Evolutionary conservation across 2,797 vertebrate genomes (phyloP), one percentile per base, ranked within the genome.

Genomic region (Oryzias dopingdopingensis): DNA sequence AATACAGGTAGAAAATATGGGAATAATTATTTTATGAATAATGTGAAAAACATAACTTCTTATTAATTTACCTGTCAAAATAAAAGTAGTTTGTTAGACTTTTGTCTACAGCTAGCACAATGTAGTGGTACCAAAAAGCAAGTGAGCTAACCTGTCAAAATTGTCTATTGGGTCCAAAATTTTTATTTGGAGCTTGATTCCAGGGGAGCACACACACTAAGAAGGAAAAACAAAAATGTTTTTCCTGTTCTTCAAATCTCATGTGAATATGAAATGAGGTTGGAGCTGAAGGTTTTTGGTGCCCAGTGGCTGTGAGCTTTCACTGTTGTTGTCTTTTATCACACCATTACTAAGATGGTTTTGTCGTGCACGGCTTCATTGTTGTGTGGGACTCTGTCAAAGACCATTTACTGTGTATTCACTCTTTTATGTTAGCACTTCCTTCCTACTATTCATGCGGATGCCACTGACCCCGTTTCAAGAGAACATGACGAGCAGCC

Each of bases 381-480:
- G 76, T 83, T 80, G 59, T 72, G 59, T 29, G 24, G n/a, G n/a
- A 56, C 23, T 78, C 49, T 41, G 37, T 65, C 67, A 58, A 75
- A 79, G 66, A 61, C 49, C 65, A 49, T 52, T 72, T 74, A 82
- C 57, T 49, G 60, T 43, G 41, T 55, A 63, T 68, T 75, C 56
- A 62, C 40, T 42, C 65, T 22, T 62, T 78, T 29, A 40, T 42
- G 56, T 65, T 45, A 20, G 40, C 48, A 77, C 68, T 81, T 86
- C 83, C 88, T 86, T 89, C 88, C 85, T 87, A 55, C 23, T 46
- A 82, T 87, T 87, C 82, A 87, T 18, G 49, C 23, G 56, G 72
- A 83, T 73, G 77, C 69, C 70, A 74, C 6, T 22, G 52, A 15
- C 59, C 53, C 73, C 79, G 82, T 88, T 86, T 86, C 55, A 57